These are phyloP conservation scores for Spatulosminthurus flaviceps DNA, from an alignment of 2,888 invertebrate species.

Conservation along the genomic window DNA sequence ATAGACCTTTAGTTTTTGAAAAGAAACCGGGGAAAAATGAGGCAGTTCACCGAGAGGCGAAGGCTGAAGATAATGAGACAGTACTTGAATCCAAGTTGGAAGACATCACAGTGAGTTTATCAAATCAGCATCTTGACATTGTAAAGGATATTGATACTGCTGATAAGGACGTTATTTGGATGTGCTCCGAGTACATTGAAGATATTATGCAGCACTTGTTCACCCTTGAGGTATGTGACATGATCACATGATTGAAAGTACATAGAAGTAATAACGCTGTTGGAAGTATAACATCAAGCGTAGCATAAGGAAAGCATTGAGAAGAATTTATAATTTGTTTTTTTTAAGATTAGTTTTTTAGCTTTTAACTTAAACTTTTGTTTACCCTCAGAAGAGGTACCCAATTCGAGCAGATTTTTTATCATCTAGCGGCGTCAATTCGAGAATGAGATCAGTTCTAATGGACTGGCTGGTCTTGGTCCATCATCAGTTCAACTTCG, in stretches of 20 bases:
- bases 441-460: conserved; percentile 89
- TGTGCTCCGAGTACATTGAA: conserved; percentile 86
- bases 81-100: background rate
- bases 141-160: conserved; percentile 75
- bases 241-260: no score
- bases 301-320: no score
- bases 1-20: background rate
- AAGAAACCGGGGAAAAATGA: background rate
- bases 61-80: background rate
- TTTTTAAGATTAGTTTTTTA: background rate
- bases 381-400: conserved; percentile 69
- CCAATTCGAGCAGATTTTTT: conserved; percentile 75
- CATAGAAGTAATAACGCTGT: no score
- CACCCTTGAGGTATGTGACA: conserved; percentile 72
- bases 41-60: background rate
- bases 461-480: conserved; percentile 96
- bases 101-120: conserved; percentile 21
- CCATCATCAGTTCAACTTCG: conserved; percentile 83
- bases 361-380: conserved; percentile 1
- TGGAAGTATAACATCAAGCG: no score
- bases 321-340: background rate
- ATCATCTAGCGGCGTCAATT: conserved; percentile 73
- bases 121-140: conserved; percentile 26
- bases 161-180: conserved; percentile 75
- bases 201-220: conserved; percentile 89